Base-by-base conservation (phyloP, 2,888 invertebrate genomes). In the Pycnomerus fuliginosus region DNA sequence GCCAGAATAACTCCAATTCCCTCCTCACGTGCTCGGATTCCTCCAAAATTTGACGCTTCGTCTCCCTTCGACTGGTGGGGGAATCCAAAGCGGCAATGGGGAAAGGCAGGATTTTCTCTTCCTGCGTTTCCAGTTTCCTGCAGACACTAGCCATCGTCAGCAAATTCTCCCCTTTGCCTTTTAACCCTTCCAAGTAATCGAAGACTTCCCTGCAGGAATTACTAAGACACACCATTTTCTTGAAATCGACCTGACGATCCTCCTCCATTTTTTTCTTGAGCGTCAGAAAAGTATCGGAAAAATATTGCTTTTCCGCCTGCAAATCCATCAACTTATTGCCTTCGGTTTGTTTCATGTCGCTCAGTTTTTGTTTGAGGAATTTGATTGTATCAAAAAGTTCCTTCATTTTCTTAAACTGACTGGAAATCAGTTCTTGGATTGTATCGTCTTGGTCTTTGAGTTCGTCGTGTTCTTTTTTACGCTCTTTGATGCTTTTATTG, bases 71-170 rank as follows among this genome's bases (percentile, higher is more conserved):
- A 34, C n/a, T n/a, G n/a, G n/a, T n/a, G n/a, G n/a, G n/a, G 17
- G 50, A 49, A 12, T 28, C 44, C 4, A 42, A 10, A 11, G 37
- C 34, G 11, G 42, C 46, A 2, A 37, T 36, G 4, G 64, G 66
- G 55, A 68, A 70, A 2, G 74, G 71, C 16, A 73, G 49, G 27
- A 76, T 66, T 56, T 78, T 76, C 54, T 84, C 83, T 0, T 76
- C 73, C 29, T 79, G 74, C 0, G 80, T 80, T 62, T 87, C 87
- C 45, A 83, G 78, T 61, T 84, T 84, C 31, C 77, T 72, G 53
- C 87, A 88, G 35, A 84, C 79, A 22, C 77, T 75, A 0, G 79
- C 72, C 42, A 87, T 64, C 53, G 81, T 80, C 16, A 79, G 60
- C n/a, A 87, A 70, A 12, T 76, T 77, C 46, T 79, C 74, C 3